Percentiles rank a stretch among this genome's conserved stretches.
phyloP scores from a whole-genome alignment of 2,888 invertebrate species.

The Drosophila greeni region DNA sequence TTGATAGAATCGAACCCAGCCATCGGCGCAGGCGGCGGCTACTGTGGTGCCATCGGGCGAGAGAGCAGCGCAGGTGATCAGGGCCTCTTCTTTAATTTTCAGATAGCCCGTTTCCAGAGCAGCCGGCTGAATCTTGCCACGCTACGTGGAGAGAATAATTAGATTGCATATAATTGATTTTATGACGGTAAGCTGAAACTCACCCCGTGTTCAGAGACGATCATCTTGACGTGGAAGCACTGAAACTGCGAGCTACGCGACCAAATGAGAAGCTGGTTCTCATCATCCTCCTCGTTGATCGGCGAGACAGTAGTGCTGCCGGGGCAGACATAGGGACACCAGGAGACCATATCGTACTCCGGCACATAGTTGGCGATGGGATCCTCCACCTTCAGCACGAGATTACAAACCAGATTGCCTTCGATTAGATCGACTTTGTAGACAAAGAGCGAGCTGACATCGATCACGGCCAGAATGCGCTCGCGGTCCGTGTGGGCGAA shows the following conservation, averaged over 20 bases:
- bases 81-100: conserved; percentile 80
- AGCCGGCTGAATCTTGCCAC: conserved; percentile 70
- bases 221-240: conserved; percentile 76
- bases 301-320: conserved; percentile 30
- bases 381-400: conserved; percentile 79
- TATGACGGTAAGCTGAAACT: conserved; percentile 37
- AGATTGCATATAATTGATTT: not conserved
- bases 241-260: conserved; percentile 85
- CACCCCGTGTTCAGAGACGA: conserved; percentile 76
- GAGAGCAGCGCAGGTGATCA: conserved; percentile 91
- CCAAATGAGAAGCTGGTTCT: conserved; percentile 88
- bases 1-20: conserved; percentile 95
- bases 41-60: conserved; percentile 97
- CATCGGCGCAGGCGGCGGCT: conserved; percentile 93
- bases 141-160: conserved; percentile 42
- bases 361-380: conserved; percentile 78
- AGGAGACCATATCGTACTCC: conserved; percentile 87
- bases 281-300: conserved; percentile 82
- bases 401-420: conserved; percentile 81
- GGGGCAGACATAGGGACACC: conserved; percentile 88
- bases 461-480: conserved; percentile 91
- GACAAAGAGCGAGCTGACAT: conserved; percentile 91
- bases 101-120: conserved; percentile 76
- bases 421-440: conserved; percentile 85
- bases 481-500: conserved; percentile 91